These are phyloP conservation scores for Ovis aries DNA, from an alignment of 2,113 vertebrate species.

Conservation along the genomic window ARS-UI_Ramb_v3.0 NC_056067.1:35639001-35639500, in stretches of 20 bases:
- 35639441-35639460: neutral
- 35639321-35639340: accelerated
- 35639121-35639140: neutral
- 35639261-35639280: neutral
- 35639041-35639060: neutral
- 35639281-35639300: too few species aligned
- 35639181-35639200: neutral
- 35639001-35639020: neutral
- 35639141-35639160: neutral
- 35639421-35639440: neutral
- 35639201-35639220: neutral
- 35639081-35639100: neutral
- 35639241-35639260: neutral
- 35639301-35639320: neutral
- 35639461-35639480: neutral
- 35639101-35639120: neutral
- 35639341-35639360: neutral
- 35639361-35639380: neutral
- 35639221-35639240: neutral
- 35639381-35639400: neutral
- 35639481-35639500: neutral
- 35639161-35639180: neutral
- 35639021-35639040: neutral
- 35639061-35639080: neutral
- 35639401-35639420: neutral